Percentiles rank a stretch among this genome's conserved stretches.
Evolutionary conservation across 64 coral and sea anemone genomes (phyloP).

Genomic region (Trachythela sp.): DNA sequence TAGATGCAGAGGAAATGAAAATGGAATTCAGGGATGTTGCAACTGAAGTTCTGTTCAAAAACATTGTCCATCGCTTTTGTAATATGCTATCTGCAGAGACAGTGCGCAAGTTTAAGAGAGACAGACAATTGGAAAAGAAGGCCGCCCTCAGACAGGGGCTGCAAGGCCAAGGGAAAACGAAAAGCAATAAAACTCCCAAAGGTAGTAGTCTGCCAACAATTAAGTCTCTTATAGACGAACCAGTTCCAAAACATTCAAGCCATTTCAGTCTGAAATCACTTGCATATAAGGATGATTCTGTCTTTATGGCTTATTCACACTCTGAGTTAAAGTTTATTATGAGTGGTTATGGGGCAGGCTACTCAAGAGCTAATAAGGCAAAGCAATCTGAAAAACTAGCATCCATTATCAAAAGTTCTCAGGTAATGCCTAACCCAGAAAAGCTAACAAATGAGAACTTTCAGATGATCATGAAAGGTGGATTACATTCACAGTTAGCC

Average conservation of each 20-base stretch:
- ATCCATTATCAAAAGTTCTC: not conserved
- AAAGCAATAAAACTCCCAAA: not conserved
- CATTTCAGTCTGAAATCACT: not conserved
- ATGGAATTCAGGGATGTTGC: not conserved
- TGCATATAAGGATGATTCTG: not conserved
- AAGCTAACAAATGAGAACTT: not conserved
- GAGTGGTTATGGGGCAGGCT: not conserved
- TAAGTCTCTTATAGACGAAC: not conserved
- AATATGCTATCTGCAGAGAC: conserved; percentile 6
- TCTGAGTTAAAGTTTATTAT: not conserved
- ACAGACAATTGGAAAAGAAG: not conserved
- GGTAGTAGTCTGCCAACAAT: not conserved
- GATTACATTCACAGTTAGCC: not conserved
- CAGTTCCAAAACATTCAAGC: not conserved
- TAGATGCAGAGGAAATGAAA: not conserved
- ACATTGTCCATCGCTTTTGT: conserved; percentile 1
- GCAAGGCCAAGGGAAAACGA: too few species aligned
- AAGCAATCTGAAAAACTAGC: not conserved
- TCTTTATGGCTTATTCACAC: not conserved
- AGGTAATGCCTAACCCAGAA: not conserved
- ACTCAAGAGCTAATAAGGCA: conserved; percentile 8
- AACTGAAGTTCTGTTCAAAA: not conserved
- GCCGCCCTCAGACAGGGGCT: not conserved
- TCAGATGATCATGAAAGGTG: not conserved
- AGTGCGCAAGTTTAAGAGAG: not conserved